phyloP scores from a whole-genome alignment of 1,140 invertebrate species.

The Pygmarrhopalites habei region DNA sequence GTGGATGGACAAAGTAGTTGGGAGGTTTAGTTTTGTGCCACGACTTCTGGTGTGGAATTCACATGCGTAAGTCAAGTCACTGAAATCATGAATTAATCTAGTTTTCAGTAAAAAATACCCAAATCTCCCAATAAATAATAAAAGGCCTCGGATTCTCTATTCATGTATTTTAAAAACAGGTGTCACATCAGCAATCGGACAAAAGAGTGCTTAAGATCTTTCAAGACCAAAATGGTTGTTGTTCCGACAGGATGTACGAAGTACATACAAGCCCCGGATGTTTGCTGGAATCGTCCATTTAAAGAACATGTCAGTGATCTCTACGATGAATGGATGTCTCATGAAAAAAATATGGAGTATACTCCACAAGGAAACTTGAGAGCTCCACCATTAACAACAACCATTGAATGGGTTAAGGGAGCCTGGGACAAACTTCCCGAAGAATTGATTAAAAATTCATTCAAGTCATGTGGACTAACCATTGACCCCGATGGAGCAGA shows the following conservation, averaged over 20 bases:
- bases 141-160: slow-evolving; percentile 38
- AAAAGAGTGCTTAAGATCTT: slow-evolving; percentile 21
- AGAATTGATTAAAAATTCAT: background rate
- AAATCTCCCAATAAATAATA: too few relatives aligned
- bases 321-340: slow-evolving; percentile 33
- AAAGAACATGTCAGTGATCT: slow-evolving; percentile 32
- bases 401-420: background rate
- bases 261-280: slow-evolving; percentile 39
- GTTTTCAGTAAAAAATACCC: too few relatives aligned
- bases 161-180: too few relatives aligned
- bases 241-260: slow-evolving; percentile 39
- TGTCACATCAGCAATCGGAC: slow-evolving; percentile 27
- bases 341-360: too few relatives aligned
- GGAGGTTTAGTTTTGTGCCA: too few relatives aligned
- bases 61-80: too few relatives aligned
- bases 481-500: background rate
- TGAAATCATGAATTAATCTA: too few relatives aligned
- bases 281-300: slow-evolving; percentile 39
- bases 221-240: slow-evolving; percentile 29
- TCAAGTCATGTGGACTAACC: background rate
- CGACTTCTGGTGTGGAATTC: too few relatives aligned
- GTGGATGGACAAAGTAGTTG: too few relatives aligned
- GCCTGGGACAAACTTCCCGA: background rate
- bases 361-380: too few relatives aligned
- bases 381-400: too few relatives aligned